Evolutionary conservation across 2,113 vertebrate species (phyloP), one percentile per base, ranked within the genome.

Genomic region (Hyaena hyaena): DNA sequence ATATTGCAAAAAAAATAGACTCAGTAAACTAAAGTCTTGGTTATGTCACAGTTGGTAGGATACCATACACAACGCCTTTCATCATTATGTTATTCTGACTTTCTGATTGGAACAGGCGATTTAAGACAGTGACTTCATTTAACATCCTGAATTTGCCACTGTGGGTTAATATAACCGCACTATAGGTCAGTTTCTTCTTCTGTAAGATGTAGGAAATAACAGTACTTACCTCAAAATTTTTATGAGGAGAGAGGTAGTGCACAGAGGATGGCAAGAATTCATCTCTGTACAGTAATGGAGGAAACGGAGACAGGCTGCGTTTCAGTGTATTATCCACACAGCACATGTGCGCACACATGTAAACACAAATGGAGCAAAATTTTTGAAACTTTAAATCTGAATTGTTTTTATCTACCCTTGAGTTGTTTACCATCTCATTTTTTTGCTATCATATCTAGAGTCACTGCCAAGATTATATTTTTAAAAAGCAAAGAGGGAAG

Each of bases 301-400:
- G 43, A 76, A 35, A 79, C 1, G 31, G 55, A 86, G 33, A 21
- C 14, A 28, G 15, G 11, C 26, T 69, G 5, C 39, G 24, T 95
- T 80, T 96, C 23, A 76, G 5, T 55, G 39, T 71, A 53, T 43
- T 83, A 74, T 53, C 11, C 19, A n/a, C 31, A 19, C 5, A 31
- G 43, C 23, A 74, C 9, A 55, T 14, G 65, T 5, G 28, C 15
- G 1, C 11, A 43, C 39, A 14, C 71, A 21, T 48, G 11, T 19
- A 24, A 79, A 74, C 66, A 71, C 55, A 77, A 17, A 48, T 7
- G 19, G 24, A 79, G 31, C 45, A 21, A 3, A 31, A 45, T 77
- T 39, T 88, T 81, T 91, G 43, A 95, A 82, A 79, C 26, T 73
- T 85, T 84, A 61, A 88, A 68, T 10, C 8, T 69, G 21, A 97